Conservation (phyloP, 2,888 invertebrate genomes). For the Habrosyne pyritoides region DNA sequence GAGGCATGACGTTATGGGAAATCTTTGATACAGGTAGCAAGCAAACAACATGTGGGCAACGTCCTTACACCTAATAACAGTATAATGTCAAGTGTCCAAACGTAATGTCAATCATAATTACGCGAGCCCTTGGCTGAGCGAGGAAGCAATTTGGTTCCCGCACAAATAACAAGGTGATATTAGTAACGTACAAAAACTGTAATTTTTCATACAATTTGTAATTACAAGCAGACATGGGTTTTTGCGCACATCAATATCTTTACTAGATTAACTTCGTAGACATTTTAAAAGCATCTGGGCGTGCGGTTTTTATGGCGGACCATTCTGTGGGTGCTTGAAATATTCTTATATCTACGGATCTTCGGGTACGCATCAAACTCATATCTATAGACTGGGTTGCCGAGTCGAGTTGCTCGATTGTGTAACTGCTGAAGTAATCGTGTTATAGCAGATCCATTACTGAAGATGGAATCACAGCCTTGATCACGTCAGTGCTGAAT, state of each 20-base stretch:
- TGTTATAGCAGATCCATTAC: neutral
- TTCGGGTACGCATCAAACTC: neutral
- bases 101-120: neutral
- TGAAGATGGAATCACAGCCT: neutral
- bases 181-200: neutral
- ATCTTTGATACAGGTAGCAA: neutral
- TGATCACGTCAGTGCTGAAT: no score
- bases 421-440: neutral
- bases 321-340: neutral
- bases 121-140: neutral
- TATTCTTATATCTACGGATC: neutral
- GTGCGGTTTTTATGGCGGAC: neutral
- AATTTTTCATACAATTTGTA: neutral
- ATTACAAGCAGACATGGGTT: neutral
- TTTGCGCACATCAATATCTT: neutral
- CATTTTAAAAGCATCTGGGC: neutral
- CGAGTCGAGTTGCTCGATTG: neutral
- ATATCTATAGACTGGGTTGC: neutral
- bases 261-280: neutral
- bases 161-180: neutral
- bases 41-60: neutral
- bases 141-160: constrained; percentile 1
- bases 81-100: neutral
- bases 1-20: neutral
- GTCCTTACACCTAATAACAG: neutral